Base-by-base conservation (phyloP, 2,888 invertebrate species). In the Tubulanus polymorphus region DNA sequence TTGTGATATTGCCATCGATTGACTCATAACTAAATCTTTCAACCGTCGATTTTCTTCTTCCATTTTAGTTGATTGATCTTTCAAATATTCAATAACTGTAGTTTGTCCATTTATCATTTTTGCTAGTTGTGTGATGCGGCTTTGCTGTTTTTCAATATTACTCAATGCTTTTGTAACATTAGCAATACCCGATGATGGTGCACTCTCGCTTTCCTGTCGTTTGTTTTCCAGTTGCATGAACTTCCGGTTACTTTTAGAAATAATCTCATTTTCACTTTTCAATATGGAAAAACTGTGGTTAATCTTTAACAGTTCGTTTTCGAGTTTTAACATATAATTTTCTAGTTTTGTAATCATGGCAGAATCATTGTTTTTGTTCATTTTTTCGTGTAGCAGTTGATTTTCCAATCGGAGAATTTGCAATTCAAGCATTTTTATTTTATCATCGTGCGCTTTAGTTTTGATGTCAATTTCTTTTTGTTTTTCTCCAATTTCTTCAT, bases 341-440 rank as follows among this genome's bases (percentile, higher is more conserved):
- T 74, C 75, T 25, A 74, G 56, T 26, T 62, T 61, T 8, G 64
- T 59, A 12, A 70, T 63, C 1, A 68, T 61, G 15, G 58, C 61
- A 3, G 68, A 57, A 37, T 70, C 67, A 45, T 68, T 67, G 52
- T 67, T 69, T 56, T 70, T 68, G 23, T 67, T 58, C 15, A 72
- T 28, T 29, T 61, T 66, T 53, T 69, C 70, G 6, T 53, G 50
- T 47, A 74, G 59, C 6, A 73, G 32, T 48, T 66, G 62, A 51
- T 75, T 75, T 63, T 74, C 72, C 37, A 75, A 60, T 53, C 67
- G 68, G 48, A 73, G 63, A 1, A 75, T 59, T 54, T 66, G 63
- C 5, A 74, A 48, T 53, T 75, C 73, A 3, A 74, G 48, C 25
- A 59, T 52, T 32, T 71, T 68, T 12, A 73, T 63, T 60, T 72